These are phyloP conservation scores for Aspiorhynchus laticeps DNA, from an alignment of 2,113 vertebrate genomes.

Conservation along the genomic window DNA sequence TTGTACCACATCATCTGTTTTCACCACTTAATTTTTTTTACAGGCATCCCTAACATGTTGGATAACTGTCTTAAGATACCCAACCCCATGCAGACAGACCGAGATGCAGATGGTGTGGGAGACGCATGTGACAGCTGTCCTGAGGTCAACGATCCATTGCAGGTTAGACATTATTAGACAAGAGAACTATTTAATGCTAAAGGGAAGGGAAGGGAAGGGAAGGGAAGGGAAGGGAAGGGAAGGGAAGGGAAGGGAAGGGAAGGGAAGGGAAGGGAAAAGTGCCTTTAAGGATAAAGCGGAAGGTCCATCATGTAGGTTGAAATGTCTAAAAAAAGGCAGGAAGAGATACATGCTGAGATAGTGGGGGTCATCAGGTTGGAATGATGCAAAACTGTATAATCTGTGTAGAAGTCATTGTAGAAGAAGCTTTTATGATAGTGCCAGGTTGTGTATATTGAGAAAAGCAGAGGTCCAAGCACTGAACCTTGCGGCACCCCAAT, in stretches of 20 bases:
- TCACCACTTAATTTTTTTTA: not conserved
- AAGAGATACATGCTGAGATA: not conserved
- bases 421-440: not conserved
- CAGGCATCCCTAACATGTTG: slow-evolving; percentile 92
- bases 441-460: not conserved
- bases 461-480: not conserved
- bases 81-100: slow-evolving; percentile 92
- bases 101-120: slow-evolving; percentile 87
- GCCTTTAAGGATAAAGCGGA: not conserved
- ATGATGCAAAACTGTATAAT: not conserved
- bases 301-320: not conserved
- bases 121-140: slow-evolving; percentile 90
- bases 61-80: slow-evolving; percentile 94
- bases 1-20: not conserved
- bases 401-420: not conserved
- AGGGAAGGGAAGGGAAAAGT: too few species aligned
- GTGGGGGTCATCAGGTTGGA: not conserved
- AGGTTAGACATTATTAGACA: slow-evolving; percentile 82
- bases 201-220: not conserved
- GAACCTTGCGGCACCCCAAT: not conserved
- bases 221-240: too few species aligned
- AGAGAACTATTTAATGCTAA: not conserved
- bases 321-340: not conserved
- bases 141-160: slow-evolving; percentile 91
- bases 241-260: too few species aligned